Evolutionary conservation across 2,888 invertebrate species (phyloP), one percentile per base, ranked within the genome.

Genomic region (Morpho achilles): DNA sequence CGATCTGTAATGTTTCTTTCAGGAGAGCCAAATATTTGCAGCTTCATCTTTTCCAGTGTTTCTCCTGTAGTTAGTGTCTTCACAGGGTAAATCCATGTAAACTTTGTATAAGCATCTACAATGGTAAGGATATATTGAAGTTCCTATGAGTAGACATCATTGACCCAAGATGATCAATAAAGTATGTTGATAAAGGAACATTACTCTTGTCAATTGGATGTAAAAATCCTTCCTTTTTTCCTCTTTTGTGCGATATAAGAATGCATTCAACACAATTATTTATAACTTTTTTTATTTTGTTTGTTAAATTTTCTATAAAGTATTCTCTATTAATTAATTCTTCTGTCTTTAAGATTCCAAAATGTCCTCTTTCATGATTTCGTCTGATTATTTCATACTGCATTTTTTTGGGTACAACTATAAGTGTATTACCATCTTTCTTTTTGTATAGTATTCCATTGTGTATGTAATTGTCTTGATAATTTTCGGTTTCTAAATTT

Each of bases 131-230:
- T 72, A 52, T 79, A 64, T 74, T 71, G 50, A 74, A 75, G 7
- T 61, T 52, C 56, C 75, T 74, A 10, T 65, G 61, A 7, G 75
- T 77, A 2, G 69, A 63, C 5, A 69, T 66, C 1, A 75, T 43
- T 0, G 76, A 77, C 7, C 76, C 79, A 3, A 80, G 53, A 58
- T 75, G 78, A 59, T 81, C 80, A 5, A 74, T 51, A 46, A 78
- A 75, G 8, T 68, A 72, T 0, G 75, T 77, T 9, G 69, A 53
- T 5, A 79, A 50, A 3, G 77, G 78, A 2, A 53, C 42, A 23
- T 71, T 71, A 8, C 68, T 70, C 60, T 79, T 79, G 9, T 72
- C 67, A 2, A 81, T 72, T 0, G 72, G 69, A 44, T 49, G n/a
- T n/a, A n/a, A n/a, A n/a, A n/a, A n/a, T n/a, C n/a, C n/a, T n/a